Base-by-base conservation (phyloP, 2,113 vertebrate species). In the Saimiri boliviensis region DNA sequence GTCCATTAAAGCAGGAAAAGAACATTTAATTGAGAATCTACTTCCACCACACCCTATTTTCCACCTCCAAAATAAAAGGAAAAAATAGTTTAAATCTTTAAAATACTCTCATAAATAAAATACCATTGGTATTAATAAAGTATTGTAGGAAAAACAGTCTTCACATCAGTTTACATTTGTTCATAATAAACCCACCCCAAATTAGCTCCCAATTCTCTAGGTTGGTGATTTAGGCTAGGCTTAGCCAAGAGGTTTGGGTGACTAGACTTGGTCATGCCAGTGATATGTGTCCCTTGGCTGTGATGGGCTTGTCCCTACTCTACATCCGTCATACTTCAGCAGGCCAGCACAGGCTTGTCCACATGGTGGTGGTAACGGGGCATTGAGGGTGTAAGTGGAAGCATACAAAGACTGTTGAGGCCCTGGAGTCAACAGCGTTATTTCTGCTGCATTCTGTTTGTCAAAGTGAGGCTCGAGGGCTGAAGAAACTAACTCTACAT, bases 11-110 rank as follows among this genome's bases (percentile, higher is more conserved):
- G 17, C 6, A 86, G 88, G 66, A 68, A 90, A 94, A 92, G 58
- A 27, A 85, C 88, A 91, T 79, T 47, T 87, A 90, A 92, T 93
- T 86, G 63, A 82, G 71, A 89, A 70, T 93, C 66, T 93, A 7
- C 14, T 96, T 42, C 30, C 19, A 88, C 11, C 6, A 23, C 49
- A 23, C 10, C 54, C 19, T 91, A 0, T 93, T 89, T 84, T 32
- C 40, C 25, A 89, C 47, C 21, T 89, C 47, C 8, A 52, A 86
- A 94, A 88, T 47, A 85, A 87, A 85, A 63, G 10, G 45, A 68
- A 74, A 68, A 80, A 66, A 17, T 56, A 58, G 17, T 80, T 68
- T 87, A 88, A 92, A 40, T 56, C 1, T 68, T 52, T 40, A 68
- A 80, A 77, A 79, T 79, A 23, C 16, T 95, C 37, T 45, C 13